Conservation (phyloP, 1,140 invertebrate genomes). For the Eurosta solidaginis region DNA sequence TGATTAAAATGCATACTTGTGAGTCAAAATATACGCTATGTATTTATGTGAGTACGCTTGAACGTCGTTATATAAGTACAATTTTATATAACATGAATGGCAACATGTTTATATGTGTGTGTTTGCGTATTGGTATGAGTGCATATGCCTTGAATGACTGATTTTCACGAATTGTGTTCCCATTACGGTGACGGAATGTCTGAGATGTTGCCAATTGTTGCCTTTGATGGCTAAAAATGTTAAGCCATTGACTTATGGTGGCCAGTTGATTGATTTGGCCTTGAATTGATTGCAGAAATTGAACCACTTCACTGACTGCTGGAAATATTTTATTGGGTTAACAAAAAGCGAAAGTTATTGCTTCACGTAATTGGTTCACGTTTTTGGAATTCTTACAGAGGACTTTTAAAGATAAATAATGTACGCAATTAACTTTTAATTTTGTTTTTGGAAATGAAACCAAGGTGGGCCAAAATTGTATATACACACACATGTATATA, state of each 20-base stretch:
- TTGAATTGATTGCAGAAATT: not conserved
- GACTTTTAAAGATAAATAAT: no score
- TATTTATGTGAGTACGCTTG: no score
- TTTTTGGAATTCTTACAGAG: no score
- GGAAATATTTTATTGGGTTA: slow-evolving; percentile 7
- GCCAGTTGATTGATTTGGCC: slow-evolving; percentile 1
- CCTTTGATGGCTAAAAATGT: not conserved
- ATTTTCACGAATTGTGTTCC: not conserved
- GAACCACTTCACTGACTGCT: not conserved
- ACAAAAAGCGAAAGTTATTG: not conserved
- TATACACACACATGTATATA: no score
- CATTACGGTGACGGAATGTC: slow-evolving; percentile 24
- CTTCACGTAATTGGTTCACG: no score
- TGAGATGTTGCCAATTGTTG: not conserved
- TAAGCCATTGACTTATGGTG: not conserved
- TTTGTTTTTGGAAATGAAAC: no score
- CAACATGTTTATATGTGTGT: not conserved
- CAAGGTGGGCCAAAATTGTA: no score
- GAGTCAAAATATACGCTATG: no score
- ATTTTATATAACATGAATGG: not conserved
- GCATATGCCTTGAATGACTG: not conserved
- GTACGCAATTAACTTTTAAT: no score
- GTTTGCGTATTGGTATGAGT: not conserved
- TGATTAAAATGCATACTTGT: not conserved
- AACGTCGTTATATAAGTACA: not conserved